These are phyloP conservation scores for Pituophis catenifer DNA, from an alignment of 2,113 vertebrate genomes.

Conservation along the genomic window DNA sequence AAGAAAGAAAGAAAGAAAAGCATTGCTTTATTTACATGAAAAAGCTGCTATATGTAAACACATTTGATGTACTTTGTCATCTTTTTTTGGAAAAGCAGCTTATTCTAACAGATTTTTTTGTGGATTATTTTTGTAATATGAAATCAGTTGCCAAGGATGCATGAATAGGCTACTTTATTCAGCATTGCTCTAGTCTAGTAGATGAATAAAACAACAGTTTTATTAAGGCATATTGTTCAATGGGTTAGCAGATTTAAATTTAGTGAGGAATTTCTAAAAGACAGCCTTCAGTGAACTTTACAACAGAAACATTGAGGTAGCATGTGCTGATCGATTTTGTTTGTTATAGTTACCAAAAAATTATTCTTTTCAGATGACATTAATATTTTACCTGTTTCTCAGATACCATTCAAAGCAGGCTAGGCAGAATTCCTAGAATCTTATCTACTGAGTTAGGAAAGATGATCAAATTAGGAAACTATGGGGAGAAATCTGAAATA, in stretches of 20 bases:
- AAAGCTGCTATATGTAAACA: conserved; percentile 19
- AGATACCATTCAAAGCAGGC: not conserved
- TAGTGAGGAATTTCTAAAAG: conserved; percentile 11
- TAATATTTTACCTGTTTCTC: not conserved
- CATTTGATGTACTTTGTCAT: conserved; percentile 55
- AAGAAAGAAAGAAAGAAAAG: too few relatives aligned
- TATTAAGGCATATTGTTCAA: conserved; percentile 42
- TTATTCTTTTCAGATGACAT: not conserved
- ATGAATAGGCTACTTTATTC: conserved; percentile 62
- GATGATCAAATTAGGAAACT: not conserved
- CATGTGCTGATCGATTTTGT: not conserved
- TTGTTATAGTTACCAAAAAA: not conserved
- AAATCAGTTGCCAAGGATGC: conserved; percentile 39
- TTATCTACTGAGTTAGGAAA: not conserved
- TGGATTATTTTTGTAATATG: conserved; percentile 29
- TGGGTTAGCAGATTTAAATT: conserved; percentile 53
- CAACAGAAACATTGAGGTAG: not conserved
- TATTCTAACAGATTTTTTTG: not conserved
- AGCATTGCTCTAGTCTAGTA: conserved; percentile 38
- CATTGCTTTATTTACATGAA: conserved; percentile 42
- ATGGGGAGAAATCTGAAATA: conserved; percentile 40
- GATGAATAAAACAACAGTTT: conserved; percentile 19
- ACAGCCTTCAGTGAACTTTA: not conserved
- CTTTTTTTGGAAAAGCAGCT: conserved; percentile 17
- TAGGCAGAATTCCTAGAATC: not conserved